Conservation (phyloP, 1,140 invertebrate species). For the Drosophila lacteicornis region DNA sequence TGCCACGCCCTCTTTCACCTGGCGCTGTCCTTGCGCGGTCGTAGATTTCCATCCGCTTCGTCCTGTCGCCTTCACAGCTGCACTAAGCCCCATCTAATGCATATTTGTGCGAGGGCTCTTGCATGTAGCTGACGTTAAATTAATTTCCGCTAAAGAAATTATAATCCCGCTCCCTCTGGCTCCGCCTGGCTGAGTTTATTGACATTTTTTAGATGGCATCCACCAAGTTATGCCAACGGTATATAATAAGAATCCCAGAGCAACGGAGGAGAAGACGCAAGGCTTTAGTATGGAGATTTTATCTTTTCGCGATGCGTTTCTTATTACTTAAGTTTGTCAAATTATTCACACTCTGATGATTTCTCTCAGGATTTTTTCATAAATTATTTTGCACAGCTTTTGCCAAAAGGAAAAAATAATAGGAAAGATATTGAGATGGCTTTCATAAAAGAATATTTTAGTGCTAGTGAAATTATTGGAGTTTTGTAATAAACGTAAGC, state of each 20-base stretch:
- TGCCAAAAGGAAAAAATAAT: background rate
- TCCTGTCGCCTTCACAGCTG: constrained; percentile 35
- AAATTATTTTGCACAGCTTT: background rate
- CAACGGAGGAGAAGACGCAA: background rate
- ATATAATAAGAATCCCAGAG: constrained; percentile 41
- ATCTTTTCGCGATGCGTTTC: background rate
- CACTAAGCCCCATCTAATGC: constrained; percentile 73
- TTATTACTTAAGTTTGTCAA: constrained; percentile 13
- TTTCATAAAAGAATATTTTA: background rate
- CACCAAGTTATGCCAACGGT: constrained; percentile 35
- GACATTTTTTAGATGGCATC: constrained; percentile 60
- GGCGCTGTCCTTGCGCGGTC: constrained; percentile 28
- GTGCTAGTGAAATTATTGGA: too few species aligned
- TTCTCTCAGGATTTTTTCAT: constrained; percentile 1
- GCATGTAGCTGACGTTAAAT: constrained; percentile 76
- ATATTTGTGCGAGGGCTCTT: constrained; percentile 73
- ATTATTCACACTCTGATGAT: constrained; percentile 13
- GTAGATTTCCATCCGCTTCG: constrained; percentile 44
- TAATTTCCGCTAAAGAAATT: constrained; percentile 77
- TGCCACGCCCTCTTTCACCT: constrained; percentile 24
- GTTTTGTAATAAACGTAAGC: background rate
- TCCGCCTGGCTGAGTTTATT: constrained; percentile 48
- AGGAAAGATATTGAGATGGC: background rate
- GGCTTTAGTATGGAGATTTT: background rate
- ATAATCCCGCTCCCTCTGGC: constrained; percentile 39